Percentiles rank a stretch among this genome's conserved stretches.
These are phyloP conservation scores for Pachyrhynchus sulphureomaculatus DNA, from an alignment of 1,140 invertebrate genomes.

Conservation along the genomic window DNA sequence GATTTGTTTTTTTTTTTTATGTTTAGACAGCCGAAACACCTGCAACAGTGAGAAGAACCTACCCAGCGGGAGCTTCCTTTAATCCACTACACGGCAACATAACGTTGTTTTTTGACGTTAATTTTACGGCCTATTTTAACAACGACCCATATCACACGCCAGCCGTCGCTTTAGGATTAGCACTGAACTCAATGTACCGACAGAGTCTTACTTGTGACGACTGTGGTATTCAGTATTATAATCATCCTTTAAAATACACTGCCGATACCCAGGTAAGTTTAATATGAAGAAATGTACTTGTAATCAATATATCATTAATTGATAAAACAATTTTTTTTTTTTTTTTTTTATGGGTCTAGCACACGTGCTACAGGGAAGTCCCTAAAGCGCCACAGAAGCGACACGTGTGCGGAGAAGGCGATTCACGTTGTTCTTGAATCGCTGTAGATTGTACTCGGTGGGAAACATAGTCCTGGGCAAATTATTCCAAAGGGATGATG, in stretches of 20 bases:
- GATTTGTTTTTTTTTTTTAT: too few species aligned
- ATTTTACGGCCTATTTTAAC: conserved; percentile 59
- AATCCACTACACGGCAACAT: conserved; percentile 26
- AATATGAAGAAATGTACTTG: too few species aligned
- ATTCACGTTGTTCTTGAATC: too few species aligned
- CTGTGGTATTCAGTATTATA: conserved; percentile 60
- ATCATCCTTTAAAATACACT: conserved; percentile 67
- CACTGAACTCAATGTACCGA: conserved; percentile 39
- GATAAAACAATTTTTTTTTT: too few species aligned
- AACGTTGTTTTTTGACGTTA: conserved; percentile 3
- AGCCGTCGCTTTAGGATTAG: conserved; percentile 37
- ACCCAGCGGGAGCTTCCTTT: conserved; percentile 55
- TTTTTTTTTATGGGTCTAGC: too few species aligned
- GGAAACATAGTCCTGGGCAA: too few species aligned
- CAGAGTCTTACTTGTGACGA: conserved; percentile 47
- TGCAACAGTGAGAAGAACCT: conserved; percentile 43
- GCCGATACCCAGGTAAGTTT: conserved; percentile 43
- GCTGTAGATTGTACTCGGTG: too few species aligned
- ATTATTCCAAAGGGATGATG: too few species aligned
- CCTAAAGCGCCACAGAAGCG: too few species aligned
- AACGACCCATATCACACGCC: conserved; percentile 70
- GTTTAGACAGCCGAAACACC: conserved; percentile 39
- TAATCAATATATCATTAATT: too few species aligned
- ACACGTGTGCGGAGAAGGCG: too few species aligned
- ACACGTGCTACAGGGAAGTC: too few species aligned